Conservation (phyloP, 1,140 invertebrate species). For the Nasonia giraulti region DNA sequence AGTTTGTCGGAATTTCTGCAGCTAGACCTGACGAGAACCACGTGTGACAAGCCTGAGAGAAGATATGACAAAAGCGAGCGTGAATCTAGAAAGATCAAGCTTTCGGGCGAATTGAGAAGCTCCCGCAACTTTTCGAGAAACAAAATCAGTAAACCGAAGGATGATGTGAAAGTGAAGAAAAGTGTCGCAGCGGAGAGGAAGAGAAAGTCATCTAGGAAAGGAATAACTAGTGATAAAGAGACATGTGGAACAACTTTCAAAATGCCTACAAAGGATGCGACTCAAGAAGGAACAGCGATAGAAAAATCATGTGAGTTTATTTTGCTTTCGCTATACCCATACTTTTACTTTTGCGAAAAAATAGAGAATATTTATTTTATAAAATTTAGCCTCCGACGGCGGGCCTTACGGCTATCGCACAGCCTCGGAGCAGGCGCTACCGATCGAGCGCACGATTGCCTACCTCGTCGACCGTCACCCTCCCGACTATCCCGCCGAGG, state of each 20-base stretch:
- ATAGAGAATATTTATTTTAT: too few relatives aligned
- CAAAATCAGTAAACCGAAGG: conserved; percentile 2
- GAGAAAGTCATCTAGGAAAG: not conserved
- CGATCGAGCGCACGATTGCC: conserved; percentile 58
- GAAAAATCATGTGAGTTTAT: too few relatives aligned
- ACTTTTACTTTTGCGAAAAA: too few relatives aligned
- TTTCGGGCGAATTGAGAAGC: not conserved
- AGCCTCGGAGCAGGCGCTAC: conserved; percentile 57
- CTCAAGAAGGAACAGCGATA: too few relatives aligned
- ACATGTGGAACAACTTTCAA: not conserved
- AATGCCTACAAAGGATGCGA: too few relatives aligned
- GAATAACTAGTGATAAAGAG: not conserved
- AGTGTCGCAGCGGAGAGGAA: not conserved
- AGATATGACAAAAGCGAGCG: not conserved
- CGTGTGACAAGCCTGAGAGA: not conserved
- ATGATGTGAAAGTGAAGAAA: not conserved
- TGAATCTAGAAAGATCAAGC: not conserved
- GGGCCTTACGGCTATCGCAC: conserved; percentile 60
- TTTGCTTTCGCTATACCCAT: too few relatives aligned
- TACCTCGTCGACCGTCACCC: conserved; percentile 58
- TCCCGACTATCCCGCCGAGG: conserved; percentile 55
- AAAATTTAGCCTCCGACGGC: not conserved
- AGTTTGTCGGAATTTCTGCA: conserved; percentile 40
- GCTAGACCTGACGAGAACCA: conserved; percentile 17
- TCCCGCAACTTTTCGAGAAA: not conserved